Evolutionary conservation across 2,888 invertebrate species (phyloP).

Genomic region (Coecobrya sp.): DNA sequence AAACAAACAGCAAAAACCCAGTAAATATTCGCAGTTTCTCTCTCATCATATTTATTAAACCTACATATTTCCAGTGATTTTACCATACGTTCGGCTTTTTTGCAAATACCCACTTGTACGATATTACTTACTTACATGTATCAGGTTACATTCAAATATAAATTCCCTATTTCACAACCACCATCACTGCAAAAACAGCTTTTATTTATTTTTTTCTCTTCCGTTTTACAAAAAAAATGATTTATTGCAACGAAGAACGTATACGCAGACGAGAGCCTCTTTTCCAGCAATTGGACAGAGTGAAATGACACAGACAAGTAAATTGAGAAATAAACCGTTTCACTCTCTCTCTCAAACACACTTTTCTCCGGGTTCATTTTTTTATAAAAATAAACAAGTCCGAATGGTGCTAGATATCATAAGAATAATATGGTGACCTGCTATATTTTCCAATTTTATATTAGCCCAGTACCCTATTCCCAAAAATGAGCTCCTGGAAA

Average conservation of each 20-base stretch:
- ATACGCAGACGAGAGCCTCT: not conserved
- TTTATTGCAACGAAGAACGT: constrained; percentile 30
- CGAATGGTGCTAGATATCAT: no score
- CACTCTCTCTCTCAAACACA: not conserved
- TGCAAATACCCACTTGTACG: not conserved
- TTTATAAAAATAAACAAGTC: no score
- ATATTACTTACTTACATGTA: not conserved
- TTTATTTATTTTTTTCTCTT: not conserved
- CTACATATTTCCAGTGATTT: no score
- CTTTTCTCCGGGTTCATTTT: not conserved
- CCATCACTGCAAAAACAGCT: not conserved
- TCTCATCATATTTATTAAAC: no score
- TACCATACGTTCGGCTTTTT: no score
- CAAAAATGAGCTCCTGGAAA: not conserved
- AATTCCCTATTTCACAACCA: not conserved
- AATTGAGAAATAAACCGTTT: constrained; percentile 45
- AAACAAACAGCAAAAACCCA: no score
- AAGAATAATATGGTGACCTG: not conserved
- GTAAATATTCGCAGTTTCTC: no score
- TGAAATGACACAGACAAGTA: constrained; percentile 5
- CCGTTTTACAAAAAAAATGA: not conserved
- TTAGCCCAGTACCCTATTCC: not conserved
- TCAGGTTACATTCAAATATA: no score
- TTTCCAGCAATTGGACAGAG: not conserved
- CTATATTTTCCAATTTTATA: not conserved